These are phyloP conservation scores for Argyra leucocephala DNA, from an alignment of 2,888 invertebrate species.

Conservation along the genomic window DNA sequence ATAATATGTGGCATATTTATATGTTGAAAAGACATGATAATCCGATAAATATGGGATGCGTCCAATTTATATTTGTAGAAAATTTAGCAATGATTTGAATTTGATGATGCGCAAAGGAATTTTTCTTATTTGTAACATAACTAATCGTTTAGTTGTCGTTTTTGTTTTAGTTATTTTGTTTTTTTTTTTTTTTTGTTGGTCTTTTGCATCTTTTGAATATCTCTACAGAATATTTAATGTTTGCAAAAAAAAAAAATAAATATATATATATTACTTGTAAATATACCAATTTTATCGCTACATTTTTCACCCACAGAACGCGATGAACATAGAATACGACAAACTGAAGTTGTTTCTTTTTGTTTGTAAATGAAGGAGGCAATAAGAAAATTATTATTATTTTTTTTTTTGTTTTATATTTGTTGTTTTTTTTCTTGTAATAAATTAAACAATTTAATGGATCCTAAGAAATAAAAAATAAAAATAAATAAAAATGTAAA, in stretches of 20 bases:
- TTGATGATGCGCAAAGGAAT: not conserved
- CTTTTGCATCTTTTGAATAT: too few species aligned
- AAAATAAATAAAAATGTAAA: not conserved
- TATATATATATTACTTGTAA: not conserved
- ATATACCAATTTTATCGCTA: slow-evolving; percentile 4
- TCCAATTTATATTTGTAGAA: not conserved
- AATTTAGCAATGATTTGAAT: not conserved
- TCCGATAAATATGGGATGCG: slow-evolving; percentile 4
- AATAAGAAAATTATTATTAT: too few species aligned
- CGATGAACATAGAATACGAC: not conserved
- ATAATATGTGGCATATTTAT: too few species aligned
- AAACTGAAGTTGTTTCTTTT: too few species aligned
- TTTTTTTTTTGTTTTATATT: too few species aligned
- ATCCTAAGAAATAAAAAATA: not conserved
- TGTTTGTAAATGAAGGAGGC: not conserved
- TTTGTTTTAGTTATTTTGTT: too few species aligned
- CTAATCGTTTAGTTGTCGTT: too few species aligned
- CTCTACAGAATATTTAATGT: too few species aligned
- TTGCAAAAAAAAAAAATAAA: too few species aligned
- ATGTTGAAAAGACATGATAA: not conserved
- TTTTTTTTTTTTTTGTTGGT: too few species aligned
- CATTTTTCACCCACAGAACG: slow-evolving; percentile 3
- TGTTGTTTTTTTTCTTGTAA: not conserved
- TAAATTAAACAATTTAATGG: slow-evolving; percentile 1
- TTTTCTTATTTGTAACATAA: too few species aligned